phyloP scores from a whole-genome alignment of 2,797 vertebrate species.

The Loriculus beryllinus region DNA sequence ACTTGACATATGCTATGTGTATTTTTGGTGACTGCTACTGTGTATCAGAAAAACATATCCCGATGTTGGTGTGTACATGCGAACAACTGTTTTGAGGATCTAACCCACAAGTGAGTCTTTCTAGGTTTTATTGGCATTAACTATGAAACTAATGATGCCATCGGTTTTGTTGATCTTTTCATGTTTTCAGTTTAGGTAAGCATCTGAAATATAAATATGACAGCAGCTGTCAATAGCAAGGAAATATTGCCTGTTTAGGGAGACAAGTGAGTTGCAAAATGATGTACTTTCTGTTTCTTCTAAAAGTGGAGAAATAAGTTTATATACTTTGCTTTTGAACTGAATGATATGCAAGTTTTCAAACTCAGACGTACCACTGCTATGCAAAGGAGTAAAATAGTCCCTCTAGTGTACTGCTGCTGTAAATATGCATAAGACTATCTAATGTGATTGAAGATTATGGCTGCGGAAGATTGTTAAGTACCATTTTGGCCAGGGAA shows the following conservation, averaged over 20 bases:
- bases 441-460: background rate
- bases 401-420: constrained; percentile 17
- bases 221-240: background rate
- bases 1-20: background rate
- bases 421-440: background rate
- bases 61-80: background rate
- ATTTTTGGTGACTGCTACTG: background rate
- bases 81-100: background rate
- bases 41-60: background rate
- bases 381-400: background rate
- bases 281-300: background rate
- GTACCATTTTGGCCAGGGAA: background rate
- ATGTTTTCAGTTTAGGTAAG: background rate
- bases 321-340: background rate
- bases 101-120: background rate
- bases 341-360: background rate
- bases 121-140: background rate
- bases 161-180: background rate
- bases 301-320: background rate
- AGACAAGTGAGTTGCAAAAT: background rate
- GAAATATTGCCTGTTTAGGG: background rate
- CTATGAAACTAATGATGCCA: background rate
- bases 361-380: background rate
- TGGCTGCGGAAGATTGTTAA: background rate
- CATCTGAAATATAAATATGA: background rate